These are phyloP conservation scores for Ornithorhynchus anatinus DNA, from an alignment of 2,113 vertebrate species.

Conservation along the genomic window DNA sequence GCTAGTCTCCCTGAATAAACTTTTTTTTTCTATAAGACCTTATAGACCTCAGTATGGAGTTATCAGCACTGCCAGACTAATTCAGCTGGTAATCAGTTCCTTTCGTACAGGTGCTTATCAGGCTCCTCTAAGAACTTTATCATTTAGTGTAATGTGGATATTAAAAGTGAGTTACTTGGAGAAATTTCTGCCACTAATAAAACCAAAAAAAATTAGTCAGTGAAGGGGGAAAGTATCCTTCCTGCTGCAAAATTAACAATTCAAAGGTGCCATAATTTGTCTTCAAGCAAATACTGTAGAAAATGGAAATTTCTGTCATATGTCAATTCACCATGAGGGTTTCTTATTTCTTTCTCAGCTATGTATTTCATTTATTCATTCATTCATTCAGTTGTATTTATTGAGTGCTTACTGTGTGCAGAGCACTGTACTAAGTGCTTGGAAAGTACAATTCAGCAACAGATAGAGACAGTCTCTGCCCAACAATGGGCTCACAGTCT, in stretches of 20 bases:
- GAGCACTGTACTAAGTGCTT: no score
- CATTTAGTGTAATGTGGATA: slow-evolving; percentile 7
- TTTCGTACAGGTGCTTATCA: slow-evolving; percentile 57
- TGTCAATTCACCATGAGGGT: not conserved
- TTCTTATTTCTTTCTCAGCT: no score
- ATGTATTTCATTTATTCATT: not conserved
- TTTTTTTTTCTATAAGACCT: slow-evolving; percentile 24
- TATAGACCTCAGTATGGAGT: not conserved
- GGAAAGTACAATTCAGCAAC: no score
- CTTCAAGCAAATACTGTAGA: not conserved
- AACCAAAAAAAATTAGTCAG: slow-evolving; percentile 11
- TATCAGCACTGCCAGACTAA: slow-evolving; percentile 59
- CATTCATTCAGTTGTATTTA: not conserved
- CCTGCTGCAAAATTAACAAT: slow-evolving; percentile 1
- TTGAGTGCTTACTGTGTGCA: no score
- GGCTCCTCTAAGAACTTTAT: slow-evolving; percentile 40
- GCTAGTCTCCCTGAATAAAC: slow-evolving; percentile 24
- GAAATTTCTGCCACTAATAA: slow-evolving; percentile 26
- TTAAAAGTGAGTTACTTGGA: slow-evolving; percentile 40
- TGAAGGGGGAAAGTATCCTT: slow-evolving; percentile 14
- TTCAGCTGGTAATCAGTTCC: slow-evolving; percentile 29
- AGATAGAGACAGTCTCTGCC: no score
- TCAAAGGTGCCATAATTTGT: not conserved
- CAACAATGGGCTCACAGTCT: no score
- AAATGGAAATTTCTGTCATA: not conserved